Evolutionary conservation across 2,888 invertebrate species (phyloP), one percentile per base, ranked within the genome.

Genomic region (Acleris emargana): DNA sequence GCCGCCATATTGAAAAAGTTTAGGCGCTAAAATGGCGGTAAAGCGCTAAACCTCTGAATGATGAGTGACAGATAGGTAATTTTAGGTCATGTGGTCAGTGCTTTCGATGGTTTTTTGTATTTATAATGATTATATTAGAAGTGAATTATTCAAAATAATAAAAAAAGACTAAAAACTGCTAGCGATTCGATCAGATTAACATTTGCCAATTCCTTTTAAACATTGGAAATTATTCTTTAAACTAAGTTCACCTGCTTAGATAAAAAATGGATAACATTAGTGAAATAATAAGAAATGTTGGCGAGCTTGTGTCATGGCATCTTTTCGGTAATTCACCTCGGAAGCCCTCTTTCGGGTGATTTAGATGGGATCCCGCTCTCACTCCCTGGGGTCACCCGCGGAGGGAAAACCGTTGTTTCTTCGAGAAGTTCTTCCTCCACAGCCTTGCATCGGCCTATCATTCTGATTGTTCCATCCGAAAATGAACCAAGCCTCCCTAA

Each of bases 1-100:
- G 81, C 76, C 87, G 91, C 91, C 91, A 91, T 91, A 91, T 91
- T 92, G 91, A 88, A 91, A 91, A 92, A 91, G 85, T 91, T 91
- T 86, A 61, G 84, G 84, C 87, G 89, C 86, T 87, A 86, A 89
- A 88, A 84, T 79, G 80, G 82, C 84, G 82, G 82, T 69, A 75
- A 76, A 76, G 74, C 62, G 62, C 58, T 54, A 51, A 61, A 68
- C 28, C 43, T 20, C 49, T 58, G 59, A 61, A 62, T 49, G 50
- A 64, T 62, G 52, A 62, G 52, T 58, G 68, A 67, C 67, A 61
- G 57, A 52, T 52, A 57, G 51, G 11, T 32, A 51, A 25, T n/a
- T 54, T 47, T 28, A 45, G 18, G 13, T 3, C 32, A 9, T 32
- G 32, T 9, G 32, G 1, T 32, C 9, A 9, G 32, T 32, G 42